Conservation (phyloP, 2,888 invertebrate genomes). For the Noctuana brunneofusca region DNA sequence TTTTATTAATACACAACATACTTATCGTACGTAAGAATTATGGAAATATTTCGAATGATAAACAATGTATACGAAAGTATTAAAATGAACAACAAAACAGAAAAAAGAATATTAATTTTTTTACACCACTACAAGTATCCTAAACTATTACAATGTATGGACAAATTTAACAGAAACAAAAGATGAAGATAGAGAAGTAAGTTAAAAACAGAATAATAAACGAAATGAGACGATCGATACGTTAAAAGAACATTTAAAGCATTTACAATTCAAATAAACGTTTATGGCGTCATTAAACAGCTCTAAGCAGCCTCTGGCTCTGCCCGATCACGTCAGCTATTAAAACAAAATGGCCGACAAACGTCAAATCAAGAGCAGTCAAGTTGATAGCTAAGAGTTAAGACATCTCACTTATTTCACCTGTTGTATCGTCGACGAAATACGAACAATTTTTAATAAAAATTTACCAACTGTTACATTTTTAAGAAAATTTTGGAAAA, state of each 20-base stretch:
- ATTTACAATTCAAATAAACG: conserved; percentile 31
- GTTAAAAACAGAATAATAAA: neutral
- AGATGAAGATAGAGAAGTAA: neutral
- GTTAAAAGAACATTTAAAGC: conserved; percentile 23
- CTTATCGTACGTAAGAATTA: no score
- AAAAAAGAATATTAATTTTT: no score
- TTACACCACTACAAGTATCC: no score
- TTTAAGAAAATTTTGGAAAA: no score
- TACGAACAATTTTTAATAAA: neutral
- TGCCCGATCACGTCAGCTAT: conserved; percentile 24
- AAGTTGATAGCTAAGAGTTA: conserved; percentile 23
- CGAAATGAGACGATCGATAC: conserved; percentile 8
- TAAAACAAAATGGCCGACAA: conserved; percentile 31
- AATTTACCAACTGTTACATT: no score
- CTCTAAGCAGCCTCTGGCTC: conserved; percentile 11
- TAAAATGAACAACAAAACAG: no score
- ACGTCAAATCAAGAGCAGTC: conserved; percentile 27
- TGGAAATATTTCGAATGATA: no score
- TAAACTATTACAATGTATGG: neutral
- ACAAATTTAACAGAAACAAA: neutral
- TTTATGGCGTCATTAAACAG: conserved; percentile 26
- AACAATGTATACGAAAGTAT: no score
- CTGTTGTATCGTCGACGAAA: neutral
- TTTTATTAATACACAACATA: no score
- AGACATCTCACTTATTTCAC: conserved; percentile 15